These are phyloP conservation scores for Horisme vitalbata DNA, from an alignment of 2,888 invertebrate species.

Conservation along the genomic window DNA sequence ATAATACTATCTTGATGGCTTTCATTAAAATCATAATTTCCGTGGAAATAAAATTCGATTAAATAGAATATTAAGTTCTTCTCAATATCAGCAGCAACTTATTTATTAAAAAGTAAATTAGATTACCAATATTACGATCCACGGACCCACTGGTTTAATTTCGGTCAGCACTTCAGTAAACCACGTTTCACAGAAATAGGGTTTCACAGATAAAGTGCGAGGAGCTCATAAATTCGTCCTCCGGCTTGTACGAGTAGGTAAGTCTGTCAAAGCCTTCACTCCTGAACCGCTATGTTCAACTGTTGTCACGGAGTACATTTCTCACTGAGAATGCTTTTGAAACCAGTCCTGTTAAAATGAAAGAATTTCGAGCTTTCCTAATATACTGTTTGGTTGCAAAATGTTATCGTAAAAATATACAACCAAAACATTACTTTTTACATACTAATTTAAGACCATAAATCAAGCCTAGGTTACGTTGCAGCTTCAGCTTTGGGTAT, in stretches of 20 bases:
- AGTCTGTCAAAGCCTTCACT: conserved; percentile 37
- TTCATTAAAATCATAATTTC: too few relatives aligned
- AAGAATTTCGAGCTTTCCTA: not conserved
- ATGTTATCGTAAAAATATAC: not conserved
- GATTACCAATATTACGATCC: conserved; percentile 16
- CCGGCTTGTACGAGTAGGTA: conserved; percentile 33
- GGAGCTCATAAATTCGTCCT: conserved; percentile 37
- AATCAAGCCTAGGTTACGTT: conserved; percentile 29
- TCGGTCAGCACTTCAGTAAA: conserved; percentile 30
- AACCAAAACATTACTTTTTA: conserved; percentile 19
- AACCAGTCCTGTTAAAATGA: conserved; percentile 3
- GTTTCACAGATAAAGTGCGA: conserved; percentile 33
- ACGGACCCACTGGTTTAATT: conserved; percentile 23
- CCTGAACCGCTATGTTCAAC: conserved; percentile 32
- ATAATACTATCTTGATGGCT: too few relatives aligned
- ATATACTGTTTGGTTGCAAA: conserved; percentile 6
- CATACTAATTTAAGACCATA: conserved; percentile 27
- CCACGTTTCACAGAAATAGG: conserved; percentile 33
- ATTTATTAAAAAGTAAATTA: not conserved
- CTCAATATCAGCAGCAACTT: not conserved
- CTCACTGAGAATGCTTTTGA: conserved; percentile 14
- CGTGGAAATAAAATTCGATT: too few relatives aligned
- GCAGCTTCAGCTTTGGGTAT: conserved; percentile 19
- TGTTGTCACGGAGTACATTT: conserved; percentile 22
- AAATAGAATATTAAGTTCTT: too few relatives aligned